Conservation (phyloP, 2,113 vertebrate species). For the Parus major region DNA sequence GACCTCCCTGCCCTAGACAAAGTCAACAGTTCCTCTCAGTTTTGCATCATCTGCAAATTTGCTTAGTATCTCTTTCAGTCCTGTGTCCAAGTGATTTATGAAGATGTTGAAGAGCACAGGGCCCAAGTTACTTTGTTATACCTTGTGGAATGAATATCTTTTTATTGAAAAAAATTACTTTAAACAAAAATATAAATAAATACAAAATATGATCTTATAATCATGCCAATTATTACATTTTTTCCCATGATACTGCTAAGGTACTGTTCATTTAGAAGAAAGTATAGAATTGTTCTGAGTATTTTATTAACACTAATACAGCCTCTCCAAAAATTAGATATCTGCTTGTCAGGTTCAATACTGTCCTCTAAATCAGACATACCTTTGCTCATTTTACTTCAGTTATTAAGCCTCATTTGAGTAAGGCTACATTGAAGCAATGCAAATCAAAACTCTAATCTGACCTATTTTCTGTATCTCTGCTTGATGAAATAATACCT, state of each 20-base stretch:
- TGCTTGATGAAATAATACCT: neutral
- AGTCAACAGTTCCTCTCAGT: neutral
- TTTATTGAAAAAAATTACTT: neutral
- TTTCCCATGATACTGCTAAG: neutral
- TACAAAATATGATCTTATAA: neutral
- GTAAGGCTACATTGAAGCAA: neutral
- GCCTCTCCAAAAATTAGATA: neutral
- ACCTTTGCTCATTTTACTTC: neutral
- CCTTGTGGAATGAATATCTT: neutral
- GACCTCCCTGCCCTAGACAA: too few species aligned
- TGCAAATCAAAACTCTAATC: neutral
- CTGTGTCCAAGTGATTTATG: neutral
- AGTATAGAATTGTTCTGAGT: neutral
- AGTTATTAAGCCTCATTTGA: neutral
- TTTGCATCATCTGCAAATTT: fast-evolving
- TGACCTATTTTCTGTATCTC: neutral
- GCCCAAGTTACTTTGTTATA: neutral
- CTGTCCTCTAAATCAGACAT: neutral
- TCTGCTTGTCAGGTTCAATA: neutral
- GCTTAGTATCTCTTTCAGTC: neutral
- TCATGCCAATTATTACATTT: neutral
- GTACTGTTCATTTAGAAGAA: neutral
- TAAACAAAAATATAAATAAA: neutral
- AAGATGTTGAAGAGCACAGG: neutral
- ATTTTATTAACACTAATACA: neutral